Conservation (phyloP, 1,140 invertebrate genomes). For the Pollicipes pollicipes region DNA sequence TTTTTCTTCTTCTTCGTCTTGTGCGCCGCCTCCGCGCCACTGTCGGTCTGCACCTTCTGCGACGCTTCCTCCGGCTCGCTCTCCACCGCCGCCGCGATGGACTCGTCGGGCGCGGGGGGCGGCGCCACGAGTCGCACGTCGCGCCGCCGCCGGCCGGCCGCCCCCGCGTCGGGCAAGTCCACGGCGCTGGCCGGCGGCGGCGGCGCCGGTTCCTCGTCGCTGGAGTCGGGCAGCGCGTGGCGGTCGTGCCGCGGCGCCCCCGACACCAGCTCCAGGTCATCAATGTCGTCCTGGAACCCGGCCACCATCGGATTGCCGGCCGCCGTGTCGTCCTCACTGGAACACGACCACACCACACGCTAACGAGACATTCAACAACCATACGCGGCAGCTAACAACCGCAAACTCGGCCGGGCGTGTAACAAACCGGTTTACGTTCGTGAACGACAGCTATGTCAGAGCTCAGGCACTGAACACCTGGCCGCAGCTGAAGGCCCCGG, state of each 20-base stretch:
- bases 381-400: too few species aligned
- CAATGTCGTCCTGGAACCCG: conserved; percentile 68
- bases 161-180: too few species aligned
- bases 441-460: too few species aligned
- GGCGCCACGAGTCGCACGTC: background rate
- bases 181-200: background rate
- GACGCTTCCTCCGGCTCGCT: conserved; percentile 13
- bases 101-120: conserved; percentile 4
- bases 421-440: too few species aligned
- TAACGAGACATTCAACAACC: too few species aligned
- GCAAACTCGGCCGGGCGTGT: too few species aligned
- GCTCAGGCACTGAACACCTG: too few species aligned
- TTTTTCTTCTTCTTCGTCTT: conserved; percentile 26
- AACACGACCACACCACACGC: background rate
- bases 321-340: conserved; percentile 38
- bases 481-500: too few species aligned
- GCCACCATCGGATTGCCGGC: conserved; percentile 65
- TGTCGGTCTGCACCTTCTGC: conserved; percentile 17
- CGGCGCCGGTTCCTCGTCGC: conserved; percentile 1
- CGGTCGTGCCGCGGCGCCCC: conserved; percentile 7
- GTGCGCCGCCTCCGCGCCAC: conserved; percentile 24
- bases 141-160: conserved; percentile 6
- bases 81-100: conserved; percentile 11
- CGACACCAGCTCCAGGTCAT: conserved; percentile 38
- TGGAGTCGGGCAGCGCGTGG: conserved; percentile 4